Percentiles rank a stretch among this genome's conserved stretches.
phyloP scores from a whole-genome alignment of 2,113 vertebrate species.

The Rhagologus leucostigma region DNA sequence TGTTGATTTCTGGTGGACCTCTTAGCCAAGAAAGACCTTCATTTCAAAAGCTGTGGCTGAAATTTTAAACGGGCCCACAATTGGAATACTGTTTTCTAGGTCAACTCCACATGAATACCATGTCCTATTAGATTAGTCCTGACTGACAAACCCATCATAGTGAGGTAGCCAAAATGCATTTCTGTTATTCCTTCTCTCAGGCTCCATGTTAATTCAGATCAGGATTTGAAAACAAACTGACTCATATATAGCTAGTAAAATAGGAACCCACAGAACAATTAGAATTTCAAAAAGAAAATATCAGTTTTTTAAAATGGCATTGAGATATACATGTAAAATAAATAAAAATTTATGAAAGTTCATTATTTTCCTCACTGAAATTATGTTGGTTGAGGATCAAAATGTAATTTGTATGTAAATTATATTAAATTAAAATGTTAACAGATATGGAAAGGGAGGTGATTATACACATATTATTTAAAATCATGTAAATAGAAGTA shows the following conservation, averaged over 20 bases:
- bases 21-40: not conserved
- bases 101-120: not conserved
- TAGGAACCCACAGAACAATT: not conserved
- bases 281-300: not conserved
- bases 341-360: not conserved
- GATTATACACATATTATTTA: not conserved
- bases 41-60: not conserved
- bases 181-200: not conserved
- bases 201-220: not conserved
- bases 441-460: not conserved
- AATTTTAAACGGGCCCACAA: not conserved
- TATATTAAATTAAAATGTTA: not conserved
- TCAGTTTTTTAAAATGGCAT: not conserved
- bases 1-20: not conserved
- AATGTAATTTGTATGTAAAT: not conserved
- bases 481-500: not conserved
- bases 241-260: not conserved
- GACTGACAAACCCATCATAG: not conserved
- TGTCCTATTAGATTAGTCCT: not conserved
- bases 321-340: not conserved
- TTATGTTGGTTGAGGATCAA: not conserved
- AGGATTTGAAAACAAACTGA: not conserved
- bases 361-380: not conserved
- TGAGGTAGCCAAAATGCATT: not conserved
- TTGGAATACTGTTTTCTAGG: not conserved